Evolutionary conservation across 2,888 invertebrate genomes (phyloP), one percentile per base, ranked within the genome.

Genomic region (Pyrgus malvae): DNA sequence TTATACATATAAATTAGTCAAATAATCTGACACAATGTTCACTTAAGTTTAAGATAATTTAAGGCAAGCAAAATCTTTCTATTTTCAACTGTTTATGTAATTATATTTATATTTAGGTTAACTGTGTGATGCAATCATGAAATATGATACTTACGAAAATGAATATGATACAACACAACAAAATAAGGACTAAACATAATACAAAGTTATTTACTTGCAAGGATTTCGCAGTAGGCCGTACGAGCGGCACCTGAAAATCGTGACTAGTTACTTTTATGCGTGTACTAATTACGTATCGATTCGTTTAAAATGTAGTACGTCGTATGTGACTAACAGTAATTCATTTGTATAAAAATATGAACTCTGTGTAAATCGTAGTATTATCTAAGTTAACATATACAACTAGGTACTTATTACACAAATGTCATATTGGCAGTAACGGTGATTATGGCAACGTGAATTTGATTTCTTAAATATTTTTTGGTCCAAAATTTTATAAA

Each of bases 371-470:
- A 48, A 38, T 23, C 35, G 25, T 48, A 48, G 48, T 17, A 38
- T 12, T 38, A 27, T n/a, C 21, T 42, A 50, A 50, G 35, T 42
- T 51, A 19, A 37, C 37, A 35, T 57, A 35, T 35, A 35, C 35
- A 35, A 40, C 63, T 64, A 59, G 60, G 57, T 67, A 69, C 66
- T 69, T 69, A 71, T 63, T 57, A 65, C 66, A 72, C 76, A 79
- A 83, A 81, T 86, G 85, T 87, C 85, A 84, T 85, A 83, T 83
- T 85, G 86, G 85, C 88, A 87, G 87, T 88, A 78, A 79, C 69
- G 74, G 75, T 80, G 78, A 78, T 78, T 84, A 89, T 89, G 89
- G 89, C 89, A 89, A 85, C 87, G 80, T 83, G 86, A 88, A 88
- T 87, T 85, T 85, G 84, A 77, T 76, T 83, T 83, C 19, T 78